Conservation (phyloP, 2,888 invertebrate genomes). For the Chironomus riparius region DNA sequence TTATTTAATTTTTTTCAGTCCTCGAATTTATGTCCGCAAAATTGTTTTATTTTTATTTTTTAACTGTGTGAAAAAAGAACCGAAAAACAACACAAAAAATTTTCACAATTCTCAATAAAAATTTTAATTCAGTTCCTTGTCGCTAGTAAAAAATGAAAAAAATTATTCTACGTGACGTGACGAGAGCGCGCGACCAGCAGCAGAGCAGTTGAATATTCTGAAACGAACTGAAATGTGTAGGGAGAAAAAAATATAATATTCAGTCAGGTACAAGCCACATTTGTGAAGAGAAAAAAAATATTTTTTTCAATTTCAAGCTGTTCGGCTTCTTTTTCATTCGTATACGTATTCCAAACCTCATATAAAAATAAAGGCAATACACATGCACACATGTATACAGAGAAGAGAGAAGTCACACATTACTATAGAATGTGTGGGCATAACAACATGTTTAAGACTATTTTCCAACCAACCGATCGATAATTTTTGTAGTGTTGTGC, state of each 20-base stretch:
- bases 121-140: background rate
- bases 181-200: slow-evolving; percentile 22
- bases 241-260: slow-evolving; percentile 8
- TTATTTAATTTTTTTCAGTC: no score
- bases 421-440: background rate
- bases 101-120: background rate
- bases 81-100: no score
- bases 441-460: background rate
- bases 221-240: slow-evolving; percentile 24
- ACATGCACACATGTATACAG: slow-evolving; percentile 1
- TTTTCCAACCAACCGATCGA: background rate
- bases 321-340: slow-evolving; percentile 13
- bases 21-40: background rate
- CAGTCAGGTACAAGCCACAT: slow-evolving; percentile 20
- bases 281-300: background rate
- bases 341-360: background rate
- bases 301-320: slow-evolving; percentile 1
- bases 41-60: background rate
- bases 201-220: slow-evolving; percentile 17
- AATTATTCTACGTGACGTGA: background rate
- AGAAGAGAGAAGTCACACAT: background rate
- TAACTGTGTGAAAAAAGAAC: background rate
- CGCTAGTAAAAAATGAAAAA: background rate
- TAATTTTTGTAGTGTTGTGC: background rate
- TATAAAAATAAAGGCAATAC: background rate